Conservation (phyloP, 2,113 vertebrate genomes). For the Eleginops maclovinus region DNA sequence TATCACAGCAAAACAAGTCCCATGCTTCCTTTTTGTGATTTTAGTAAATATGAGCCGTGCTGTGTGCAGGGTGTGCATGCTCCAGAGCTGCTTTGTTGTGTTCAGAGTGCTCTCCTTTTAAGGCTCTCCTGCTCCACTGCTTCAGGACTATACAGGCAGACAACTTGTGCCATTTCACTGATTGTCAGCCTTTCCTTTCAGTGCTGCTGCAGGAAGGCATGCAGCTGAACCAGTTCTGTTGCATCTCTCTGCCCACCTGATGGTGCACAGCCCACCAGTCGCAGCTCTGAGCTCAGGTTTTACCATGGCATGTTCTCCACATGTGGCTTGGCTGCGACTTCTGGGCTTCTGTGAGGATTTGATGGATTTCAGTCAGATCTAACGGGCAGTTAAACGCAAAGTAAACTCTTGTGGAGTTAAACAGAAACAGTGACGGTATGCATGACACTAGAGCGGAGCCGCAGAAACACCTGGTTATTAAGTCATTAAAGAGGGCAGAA, state of each 20-base stretch:
- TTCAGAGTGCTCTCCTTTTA: constrained; percentile 39
- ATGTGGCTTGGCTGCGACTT: constrained; percentile 36
- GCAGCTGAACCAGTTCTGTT: constrained; percentile 77
- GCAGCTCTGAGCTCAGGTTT: constrained; percentile 33
- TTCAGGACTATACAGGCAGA: constrained; percentile 64
- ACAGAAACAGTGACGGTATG: not conserved
- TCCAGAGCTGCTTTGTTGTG: constrained; percentile 46
- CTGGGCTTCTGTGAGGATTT: constrained; percentile 18
- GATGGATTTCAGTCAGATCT: constrained; percentile 28
- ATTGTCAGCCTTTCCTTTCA: constrained; percentile 58
- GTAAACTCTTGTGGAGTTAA: not conserved
- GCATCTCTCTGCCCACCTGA: constrained; percentile 73
- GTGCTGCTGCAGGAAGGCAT: constrained; percentile 65
- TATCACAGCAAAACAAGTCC: no score
- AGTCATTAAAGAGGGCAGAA: no score
- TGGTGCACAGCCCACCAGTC: constrained; percentile 52
- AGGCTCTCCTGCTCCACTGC: constrained; percentile 64
- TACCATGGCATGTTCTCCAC: constrained; percentile 47
- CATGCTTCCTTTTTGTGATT: no score
- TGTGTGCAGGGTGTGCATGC: no score
- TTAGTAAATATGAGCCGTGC: no score
- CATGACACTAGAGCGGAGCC: no score
- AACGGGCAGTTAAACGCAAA: constrained; percentile 4
- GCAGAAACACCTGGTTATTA: no score
- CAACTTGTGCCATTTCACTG: constrained; percentile 71